Evolutionary conservation across 2,888 invertebrate species (phyloP), one percentile per base, ranked within the genome.

Genomic region (Calameuta pallipes): DNA sequence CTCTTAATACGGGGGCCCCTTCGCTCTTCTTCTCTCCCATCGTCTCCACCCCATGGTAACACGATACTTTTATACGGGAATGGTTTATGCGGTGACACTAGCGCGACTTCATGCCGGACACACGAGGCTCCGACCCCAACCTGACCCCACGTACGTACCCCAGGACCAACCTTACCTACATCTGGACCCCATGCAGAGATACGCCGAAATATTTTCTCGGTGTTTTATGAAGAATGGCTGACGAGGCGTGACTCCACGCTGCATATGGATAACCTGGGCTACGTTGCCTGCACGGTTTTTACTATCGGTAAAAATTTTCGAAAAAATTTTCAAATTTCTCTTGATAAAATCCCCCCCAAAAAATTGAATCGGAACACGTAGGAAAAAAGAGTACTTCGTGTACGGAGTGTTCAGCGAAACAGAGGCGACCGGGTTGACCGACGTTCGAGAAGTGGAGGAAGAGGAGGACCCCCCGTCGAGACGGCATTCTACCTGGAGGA

Each of bases 21-120:
- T 75, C 13, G 2, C 56, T 37, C 41, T 77, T 77, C 34, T n/a
- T 68, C 68, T 31, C 31, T 76, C 34, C 35, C 68, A 74, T 70
- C 79, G 75, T 79, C 74, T 23, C 83, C 83, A 3, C 23, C 56
- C 23, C 82, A 78, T 77, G 81, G 89, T 89, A 90, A 90, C 89
- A 84, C 85, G 89, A 90, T 89, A 89, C 88, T 87, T 87, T 86
- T 85, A 82, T 85, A 82, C 81, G 78, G 79, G 88, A 86, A 90
- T 91, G 88, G 88, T 91, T 91, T 91, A 91, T 91, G 89, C 87
- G 89, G 90, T 89, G 91, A 90, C 90, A 88, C 87, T 88, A 23
- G 56, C 85, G 87, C 85, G 85, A 87, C 86, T 86, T 83, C 84
- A 81, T 83, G 77, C 78, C 81, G 83, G 87, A 86, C 87, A 85